phyloP scores from a whole-genome alignment of 2,113 vertebrate genomes.

The Deroptyus accipitrinus region DNA sequence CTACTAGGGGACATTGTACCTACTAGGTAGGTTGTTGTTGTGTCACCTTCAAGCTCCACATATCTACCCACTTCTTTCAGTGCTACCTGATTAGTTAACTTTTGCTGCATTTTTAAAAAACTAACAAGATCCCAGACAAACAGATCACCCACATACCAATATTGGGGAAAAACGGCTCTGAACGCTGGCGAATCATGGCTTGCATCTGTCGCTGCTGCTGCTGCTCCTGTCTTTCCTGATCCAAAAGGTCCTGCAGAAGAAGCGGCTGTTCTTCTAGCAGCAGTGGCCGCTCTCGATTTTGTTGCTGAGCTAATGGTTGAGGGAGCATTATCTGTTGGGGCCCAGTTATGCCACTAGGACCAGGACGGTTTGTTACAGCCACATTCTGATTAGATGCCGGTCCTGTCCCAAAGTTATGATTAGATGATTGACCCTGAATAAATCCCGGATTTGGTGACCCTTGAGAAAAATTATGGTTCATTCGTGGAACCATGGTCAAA shows the following conservation, averaged over 20 bases:
- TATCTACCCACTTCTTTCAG: neutral
- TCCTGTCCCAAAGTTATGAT: slow-evolving; percentile 69
- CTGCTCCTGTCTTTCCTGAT: slow-evolving; percentile 96
- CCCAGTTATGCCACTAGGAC: slow-evolving; percentile 62
- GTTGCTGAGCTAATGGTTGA: slow-evolving; percentile 76
- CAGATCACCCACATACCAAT: slow-evolving; percentile 77
- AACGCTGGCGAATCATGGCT: slow-evolving; percentile 90
- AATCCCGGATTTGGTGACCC: slow-evolving; percentile 77
- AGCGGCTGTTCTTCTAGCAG: slow-evolving; percentile 95
- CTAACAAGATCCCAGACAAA: neutral
- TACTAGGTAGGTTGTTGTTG: neutral
- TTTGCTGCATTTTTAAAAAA: neutral
- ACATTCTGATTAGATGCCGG: slow-evolving; percentile 66
- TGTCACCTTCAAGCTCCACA: slow-evolving; percentile 54
- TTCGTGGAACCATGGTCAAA: slow-evolving; percentile 74
- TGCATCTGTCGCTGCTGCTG: slow-evolving; percentile 98
- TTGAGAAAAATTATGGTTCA: slow-evolving; percentile 79
- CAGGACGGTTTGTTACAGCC: slow-evolving; percentile 73
- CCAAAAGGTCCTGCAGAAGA: slow-evolving; percentile 94
- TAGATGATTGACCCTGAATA: slow-evolving; percentile 68
- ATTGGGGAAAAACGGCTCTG: slow-evolving; percentile 86
- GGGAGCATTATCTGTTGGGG: slow-evolving; percentile 80
- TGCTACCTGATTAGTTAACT: neutral
- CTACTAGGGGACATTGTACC: neutral
- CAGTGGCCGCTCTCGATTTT: slow-evolving; percentile 81